A percentile compares a stretch with the other conserved stretches of the same genome.
phyloP scores from a whole-genome alignment of 2,797 vertebrate species.

The Eulemur albifrons region DNA sequence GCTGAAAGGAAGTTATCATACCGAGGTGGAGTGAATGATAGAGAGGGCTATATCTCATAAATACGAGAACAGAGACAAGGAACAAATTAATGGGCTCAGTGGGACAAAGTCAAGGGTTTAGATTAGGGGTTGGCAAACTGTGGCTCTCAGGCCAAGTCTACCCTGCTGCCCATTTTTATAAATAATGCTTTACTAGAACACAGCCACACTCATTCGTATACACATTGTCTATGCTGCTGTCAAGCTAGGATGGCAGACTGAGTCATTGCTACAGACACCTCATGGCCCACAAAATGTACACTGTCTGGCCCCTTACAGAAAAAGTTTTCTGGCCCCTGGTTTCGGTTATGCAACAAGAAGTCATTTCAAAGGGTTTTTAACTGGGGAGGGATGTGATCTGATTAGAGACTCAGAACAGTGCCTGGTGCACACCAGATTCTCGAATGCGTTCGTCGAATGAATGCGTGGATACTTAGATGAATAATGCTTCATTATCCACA shows the following conservation, averaged over 20 bases:
- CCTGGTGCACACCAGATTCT: not conserved
- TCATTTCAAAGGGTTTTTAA: not conserved
- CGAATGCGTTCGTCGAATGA: not conserved
- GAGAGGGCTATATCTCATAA: rapidly evolving
- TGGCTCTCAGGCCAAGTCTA: not conserved
- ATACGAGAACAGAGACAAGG: not conserved
- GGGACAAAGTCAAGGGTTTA: not conserved
- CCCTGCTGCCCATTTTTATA: not conserved
- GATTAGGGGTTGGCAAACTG: not conserved
- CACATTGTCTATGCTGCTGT: not conserved
- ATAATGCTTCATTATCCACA: slow-evolving; percentile 30
- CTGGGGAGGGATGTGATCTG: not conserved
- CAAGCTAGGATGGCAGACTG: not conserved
- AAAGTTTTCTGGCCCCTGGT: not conserved
- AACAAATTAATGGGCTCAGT: not conserved
- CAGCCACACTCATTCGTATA: not conserved
- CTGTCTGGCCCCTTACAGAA: not conserved
- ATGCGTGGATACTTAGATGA: slow-evolving; percentile 26
- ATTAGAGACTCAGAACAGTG: not conserved
- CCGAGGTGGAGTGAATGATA: not conserved
- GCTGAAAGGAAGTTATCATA: not conserved
- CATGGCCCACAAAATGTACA: not conserved
- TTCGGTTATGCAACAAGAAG: not conserved
- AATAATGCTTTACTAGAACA: not conserved
- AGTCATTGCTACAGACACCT: not conserved